A percentile compares a stretch with the other conserved stretches of the same genome.
Conservation (phyloP, 2,888 invertebrate species). For the Beris morrisii region DNA sequence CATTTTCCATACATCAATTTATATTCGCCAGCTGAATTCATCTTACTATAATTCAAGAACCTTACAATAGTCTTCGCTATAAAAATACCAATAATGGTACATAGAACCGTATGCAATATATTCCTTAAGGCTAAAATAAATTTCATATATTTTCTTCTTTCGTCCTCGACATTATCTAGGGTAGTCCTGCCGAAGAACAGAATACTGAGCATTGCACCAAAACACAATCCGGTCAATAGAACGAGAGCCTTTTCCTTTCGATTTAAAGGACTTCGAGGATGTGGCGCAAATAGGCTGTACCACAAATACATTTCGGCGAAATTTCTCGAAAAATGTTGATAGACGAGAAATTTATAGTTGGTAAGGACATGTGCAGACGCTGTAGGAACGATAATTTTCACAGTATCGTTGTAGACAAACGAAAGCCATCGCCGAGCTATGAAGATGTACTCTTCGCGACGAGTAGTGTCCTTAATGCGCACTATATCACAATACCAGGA, state of each 20-base stretch:
- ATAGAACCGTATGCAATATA: conserved; percentile 14
- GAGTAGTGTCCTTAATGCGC: conserved; percentile 39
- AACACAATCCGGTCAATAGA: conserved; percentile 13
- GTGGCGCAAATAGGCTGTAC: conserved; percentile 16
- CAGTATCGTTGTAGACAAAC: conserved; percentile 19
- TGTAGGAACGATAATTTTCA: not conserved
- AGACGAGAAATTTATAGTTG: conserved; percentile 26
- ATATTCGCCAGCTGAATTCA: not conserved
- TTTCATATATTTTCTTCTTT: conserved; percentile 28
- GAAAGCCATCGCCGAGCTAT: conserved; percentile 41
- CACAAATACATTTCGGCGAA: conserved; percentile 20
- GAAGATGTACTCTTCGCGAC: conserved; percentile 37
- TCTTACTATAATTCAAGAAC: conserved; percentile 14
- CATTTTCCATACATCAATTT: conserved; percentile 10
- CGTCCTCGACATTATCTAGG: conserved; percentile 34
- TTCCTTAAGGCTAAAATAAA: conserved; percentile 6
- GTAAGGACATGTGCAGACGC: conserved; percentile 18
- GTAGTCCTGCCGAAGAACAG: conserved; percentile 31
- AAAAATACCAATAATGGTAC: conserved; percentile 13
- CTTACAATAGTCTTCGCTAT: not conserved
- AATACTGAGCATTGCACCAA: conserved; percentile 26
- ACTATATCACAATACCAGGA: conserved; percentile 45
- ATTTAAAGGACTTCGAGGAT: conserved; percentile 21
- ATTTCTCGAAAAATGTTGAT: conserved; percentile 16
- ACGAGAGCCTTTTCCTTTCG: conserved; percentile 33